Conservation (phyloP, 1,140 invertebrate genomes). For the Idris sp. region DNA sequence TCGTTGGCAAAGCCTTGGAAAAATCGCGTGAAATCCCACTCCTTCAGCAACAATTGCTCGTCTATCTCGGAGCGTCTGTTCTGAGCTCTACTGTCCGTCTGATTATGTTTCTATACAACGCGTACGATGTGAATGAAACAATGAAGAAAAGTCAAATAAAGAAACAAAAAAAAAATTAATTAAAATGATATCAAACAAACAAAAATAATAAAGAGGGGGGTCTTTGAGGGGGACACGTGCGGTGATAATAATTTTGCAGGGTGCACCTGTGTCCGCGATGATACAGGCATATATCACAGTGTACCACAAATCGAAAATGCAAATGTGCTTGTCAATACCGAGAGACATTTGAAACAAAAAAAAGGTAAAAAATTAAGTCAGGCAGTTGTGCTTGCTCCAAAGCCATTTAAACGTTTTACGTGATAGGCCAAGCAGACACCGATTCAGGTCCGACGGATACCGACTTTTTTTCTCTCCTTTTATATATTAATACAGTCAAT, state of each 20-base stretch:
- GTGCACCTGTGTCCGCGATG: slow-evolving; percentile 32
- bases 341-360: slow-evolving; percentile 39
- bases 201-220: slow-evolving; percentile 17
- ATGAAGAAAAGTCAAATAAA: slow-evolving; percentile 67
- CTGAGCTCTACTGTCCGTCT: slow-evolving; percentile 70
- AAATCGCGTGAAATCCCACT: slow-evolving; percentile 90
- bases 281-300: slow-evolving; percentile 40
- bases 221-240: slow-evolving; percentile 39
- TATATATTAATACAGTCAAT: too few species aligned
- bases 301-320: slow-evolving; percentile 43
- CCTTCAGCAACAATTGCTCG: slow-evolving; percentile 86
- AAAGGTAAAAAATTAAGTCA: slow-evolving; percentile 36
- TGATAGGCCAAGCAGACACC: slow-evolving; percentile 48
- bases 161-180: slow-evolving; percentile 52
- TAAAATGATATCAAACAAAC: too few species aligned
- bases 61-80: slow-evolving; percentile 81
- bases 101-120: slow-evolving; percentile 73
- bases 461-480: too few species aligned
- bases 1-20: slow-evolving; percentile 86
- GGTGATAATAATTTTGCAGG: slow-evolving; percentile 30
- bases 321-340: slow-evolving; percentile 44
- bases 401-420: slow-evolving; percentile 27
- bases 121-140: slow-evolving; percentile 68
- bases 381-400: slow-evolving; percentile 54
- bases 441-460: not conserved